Base-by-base conservation (phyloP, 2,888 invertebrate species). In the Drosophila paracracens region DNA sequence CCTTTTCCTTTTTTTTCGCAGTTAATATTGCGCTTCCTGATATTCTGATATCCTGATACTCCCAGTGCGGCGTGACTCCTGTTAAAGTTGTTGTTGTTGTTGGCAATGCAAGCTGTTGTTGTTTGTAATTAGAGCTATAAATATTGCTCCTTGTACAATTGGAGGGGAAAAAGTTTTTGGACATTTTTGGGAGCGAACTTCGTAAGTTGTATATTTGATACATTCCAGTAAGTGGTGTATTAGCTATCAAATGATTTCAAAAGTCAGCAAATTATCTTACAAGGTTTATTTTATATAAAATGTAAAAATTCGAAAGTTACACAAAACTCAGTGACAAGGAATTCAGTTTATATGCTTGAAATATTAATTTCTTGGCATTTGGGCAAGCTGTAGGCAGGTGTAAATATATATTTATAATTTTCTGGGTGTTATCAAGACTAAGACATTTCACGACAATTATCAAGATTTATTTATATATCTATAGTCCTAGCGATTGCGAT, bases 81-180 rank as follows among this genome's bases (percentile, higher is more conserved):
- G 80, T 75, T 77, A 29, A 29, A 33, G 51, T 67, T 59, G 25
- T 16, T 59, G 33, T 40, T 68, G 35, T 51, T 83, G 81, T 76
- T 80, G 86, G 75, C 84, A 76, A 52, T 76, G 72, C 60, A 56
- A 81, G 46, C 63, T 85, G 83, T 66, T 82, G 74, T 82, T 83
- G 64, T 66, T 82, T 74, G 85, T 87, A 85, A 85, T 85, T 89
- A 88, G 78, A 85, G 71, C 62, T 66, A 84, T 82, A 78, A 74
- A 80, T 73, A 76, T 74, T 81, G 54, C 21, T 35, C 5, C 40
- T 40, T 31, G 48, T 57, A 33, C 25, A 53, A 25, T 31, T 16
- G 56, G 4, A 35, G 18, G 31, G 25, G 21, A 29, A 46, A 36
- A 53, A 66, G 58, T 66, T 54, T 7, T 36, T 61, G 5, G 21